Evolutionary conservation across 2,113 vertebrate species (phyloP), one percentile per base, ranked within the genome.

Genomic region (Salvelinus fontinalis): DNA sequence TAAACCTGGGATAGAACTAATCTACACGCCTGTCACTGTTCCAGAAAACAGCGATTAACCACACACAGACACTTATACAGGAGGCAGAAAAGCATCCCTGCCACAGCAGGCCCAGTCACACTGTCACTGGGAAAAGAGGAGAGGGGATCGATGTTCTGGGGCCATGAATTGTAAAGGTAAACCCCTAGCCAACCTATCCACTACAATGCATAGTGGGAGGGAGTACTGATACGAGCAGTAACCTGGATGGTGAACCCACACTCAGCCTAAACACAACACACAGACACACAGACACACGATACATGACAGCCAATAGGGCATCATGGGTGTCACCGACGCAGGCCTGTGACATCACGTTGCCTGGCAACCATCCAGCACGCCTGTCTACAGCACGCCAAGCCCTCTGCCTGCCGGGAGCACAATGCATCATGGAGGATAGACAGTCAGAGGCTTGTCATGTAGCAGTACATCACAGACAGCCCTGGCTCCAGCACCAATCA

Each of bases 331-430:
- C 39, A 44, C 77, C 59, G 20, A 57, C 66, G 48, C 31, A 68
- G 34, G 60, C 70, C 44, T 16, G 51, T 69, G 72, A 91, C 86
- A 83, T 86, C 86, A 86, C 48, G 85, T 90, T 90, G 88, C 88
- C 79, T 89, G 87, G 88, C 91, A 91, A 91, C 88, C 57, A 76
- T 86, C 82, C 88, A 90, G 88, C 86, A 86, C 78, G 86, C 83
- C 83, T 64, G 75, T 62, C 86, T 86, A 81, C 84, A 82, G 86
- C 85, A 74, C 84, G 84, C 89, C 24, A 84, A 84, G 90, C 84
- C 59, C 59, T 22, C 59, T 85, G 86, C 84, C 81, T 85, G 89
- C 89, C 88, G 57, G 79, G 78, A 82, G 84, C 70, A 77, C 78
- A 64, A 79, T 82, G 83, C 89, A 91, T 92, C 83, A 81, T 83